Conservation (phyloP, 2,888 invertebrate genomes). For the Nymphalis c-album region DNA sequence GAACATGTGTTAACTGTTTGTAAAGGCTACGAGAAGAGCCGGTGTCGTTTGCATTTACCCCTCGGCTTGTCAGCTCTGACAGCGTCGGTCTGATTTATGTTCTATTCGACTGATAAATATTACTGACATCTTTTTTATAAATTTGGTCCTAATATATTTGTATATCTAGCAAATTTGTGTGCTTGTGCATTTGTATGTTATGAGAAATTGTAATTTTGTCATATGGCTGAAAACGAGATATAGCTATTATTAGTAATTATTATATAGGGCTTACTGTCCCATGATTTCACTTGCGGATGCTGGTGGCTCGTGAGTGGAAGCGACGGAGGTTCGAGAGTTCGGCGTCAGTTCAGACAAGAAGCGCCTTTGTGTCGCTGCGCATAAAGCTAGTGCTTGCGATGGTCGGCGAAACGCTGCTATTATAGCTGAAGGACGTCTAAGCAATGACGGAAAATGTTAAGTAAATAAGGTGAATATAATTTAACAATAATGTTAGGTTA, state of each 20-base stretch:
- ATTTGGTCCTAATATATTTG: neutral
- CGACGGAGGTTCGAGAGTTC: slow-evolving; percentile 66
- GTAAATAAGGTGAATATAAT: neutral
- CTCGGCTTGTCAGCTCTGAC: slow-evolving; percentile 13
- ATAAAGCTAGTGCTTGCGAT: slow-evolving; percentile 81
- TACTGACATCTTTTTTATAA: neutral
- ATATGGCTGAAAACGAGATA: no score
- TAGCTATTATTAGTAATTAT: neutral
- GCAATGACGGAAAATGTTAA: neutral
- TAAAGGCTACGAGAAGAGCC: slow-evolving; percentile 11
- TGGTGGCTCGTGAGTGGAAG: slow-evolving; percentile 67
- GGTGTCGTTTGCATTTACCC: slow-evolving; percentile 25
- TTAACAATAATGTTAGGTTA: neutral
- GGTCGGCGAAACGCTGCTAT: slow-evolving; percentile 84
- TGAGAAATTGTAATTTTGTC: no score
- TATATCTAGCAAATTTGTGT: no score
- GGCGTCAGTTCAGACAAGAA: slow-evolving; percentile 70
- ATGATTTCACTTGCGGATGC: slow-evolving; percentile 69
- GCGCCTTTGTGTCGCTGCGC: slow-evolving; percentile 77
- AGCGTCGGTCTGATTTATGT: slow-evolving; percentile 17
- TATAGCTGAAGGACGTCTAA: slow-evolving; percentile 83
- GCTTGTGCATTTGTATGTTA: no score
- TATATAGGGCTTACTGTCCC: slow-evolving; percentile 61
- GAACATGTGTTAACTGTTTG: slow-evolving; percentile 9
- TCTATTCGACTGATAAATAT: neutral